Conservation (phyloP, 2,888 invertebrate genomes). For the Acrobasis consociella region DNA sequence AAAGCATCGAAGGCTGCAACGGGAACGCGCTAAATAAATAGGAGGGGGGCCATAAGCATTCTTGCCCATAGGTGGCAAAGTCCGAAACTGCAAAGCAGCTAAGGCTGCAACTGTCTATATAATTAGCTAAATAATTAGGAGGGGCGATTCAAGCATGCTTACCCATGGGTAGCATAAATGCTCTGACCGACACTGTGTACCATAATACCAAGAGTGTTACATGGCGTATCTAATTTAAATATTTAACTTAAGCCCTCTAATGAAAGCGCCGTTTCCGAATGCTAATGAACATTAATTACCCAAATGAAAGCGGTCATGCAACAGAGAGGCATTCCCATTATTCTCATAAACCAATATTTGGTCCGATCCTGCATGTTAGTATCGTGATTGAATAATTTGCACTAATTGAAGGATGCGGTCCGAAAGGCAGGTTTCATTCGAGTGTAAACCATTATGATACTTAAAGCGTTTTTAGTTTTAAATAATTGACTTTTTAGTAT, state of each 20-base stretch:
- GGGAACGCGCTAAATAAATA: too few species aligned
- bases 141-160: too few species aligned
- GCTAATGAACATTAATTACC: slow-evolving; percentile 53
- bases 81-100: too few species aligned
- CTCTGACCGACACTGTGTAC: slow-evolving; percentile 6
- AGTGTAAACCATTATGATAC: too few species aligned
- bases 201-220: slow-evolving; percentile 36
- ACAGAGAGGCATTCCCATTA: slow-evolving; percentile 36
- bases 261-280: slow-evolving; percentile 41
- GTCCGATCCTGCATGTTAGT: slow-evolving; percentile 28
- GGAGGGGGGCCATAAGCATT: too few species aligned
- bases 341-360: slow-evolving; percentile 49
- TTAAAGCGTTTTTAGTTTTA: too few species aligned
- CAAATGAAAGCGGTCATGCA: slow-evolving; percentile 49
- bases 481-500: too few species aligned
- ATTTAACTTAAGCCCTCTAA: slow-evolving; percentile 46
- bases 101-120: too few species aligned
- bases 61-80: too few species aligned
- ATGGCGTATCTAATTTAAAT: slow-evolving; percentile 46
- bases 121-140: too few species aligned
- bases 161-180: too few species aligned
- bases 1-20: too few species aligned
- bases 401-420: slow-evolving; percentile 25
- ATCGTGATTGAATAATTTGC: slow-evolving; percentile 32
- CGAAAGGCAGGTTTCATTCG: neutral